A percentile compares a stretch with the other conserved stretches of the same genome.
Conservation (phyloP, 2,888 invertebrate species). For the Plusia festucae region DNA sequence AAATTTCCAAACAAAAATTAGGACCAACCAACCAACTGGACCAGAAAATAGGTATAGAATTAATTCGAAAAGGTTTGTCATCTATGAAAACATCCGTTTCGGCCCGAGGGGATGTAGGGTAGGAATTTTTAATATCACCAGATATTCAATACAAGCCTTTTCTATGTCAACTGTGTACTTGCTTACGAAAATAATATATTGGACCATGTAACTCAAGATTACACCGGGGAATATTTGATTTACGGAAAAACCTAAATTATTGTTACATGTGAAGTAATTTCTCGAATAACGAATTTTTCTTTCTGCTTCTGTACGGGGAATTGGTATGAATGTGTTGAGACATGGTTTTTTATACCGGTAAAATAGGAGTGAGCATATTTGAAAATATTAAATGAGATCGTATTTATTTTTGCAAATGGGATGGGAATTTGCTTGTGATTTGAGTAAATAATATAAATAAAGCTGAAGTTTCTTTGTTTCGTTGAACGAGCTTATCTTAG, state of each 20-base stretch:
- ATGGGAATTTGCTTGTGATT: slow-evolving; percentile 10
- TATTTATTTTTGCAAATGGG: slow-evolving; percentile 23
- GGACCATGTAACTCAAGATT: slow-evolving; percentile 45
- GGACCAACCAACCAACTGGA: slow-evolving; percentile 41
- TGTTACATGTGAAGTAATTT: slow-evolving; percentile 55
- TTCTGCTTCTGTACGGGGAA: slow-evolving; percentile 38
- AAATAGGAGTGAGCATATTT: slow-evolving; percentile 42
- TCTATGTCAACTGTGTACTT: slow-evolving; percentile 67
- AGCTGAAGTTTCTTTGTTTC: no score
- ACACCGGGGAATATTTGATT: slow-evolving; percentile 58
- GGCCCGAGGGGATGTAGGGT: slow-evolving; percentile 53
- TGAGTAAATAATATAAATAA: neutral
- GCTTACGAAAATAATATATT: slow-evolving; percentile 57
- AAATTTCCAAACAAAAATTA: slow-evolving; percentile 37
- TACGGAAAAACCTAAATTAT: slow-evolving; percentile 58
- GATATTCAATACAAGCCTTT: slow-evolving; percentile 71
- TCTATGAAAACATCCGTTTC: slow-evolving; percentile 54
- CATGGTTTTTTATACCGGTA: slow-evolving; percentile 40
- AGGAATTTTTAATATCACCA: slow-evolving; percentile 80
- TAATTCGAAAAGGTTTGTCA: slow-evolving; percentile 56
- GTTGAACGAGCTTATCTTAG: no score
- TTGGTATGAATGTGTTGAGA: slow-evolving; percentile 47
- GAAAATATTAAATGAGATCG: slow-evolving; percentile 31
- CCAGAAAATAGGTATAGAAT: slow-evolving; percentile 47
- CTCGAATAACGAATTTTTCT: slow-evolving; percentile 50